phyloP scores from a whole-genome alignment of 1,140 invertebrate genomes.

The Drosophila melanica region DNA sequence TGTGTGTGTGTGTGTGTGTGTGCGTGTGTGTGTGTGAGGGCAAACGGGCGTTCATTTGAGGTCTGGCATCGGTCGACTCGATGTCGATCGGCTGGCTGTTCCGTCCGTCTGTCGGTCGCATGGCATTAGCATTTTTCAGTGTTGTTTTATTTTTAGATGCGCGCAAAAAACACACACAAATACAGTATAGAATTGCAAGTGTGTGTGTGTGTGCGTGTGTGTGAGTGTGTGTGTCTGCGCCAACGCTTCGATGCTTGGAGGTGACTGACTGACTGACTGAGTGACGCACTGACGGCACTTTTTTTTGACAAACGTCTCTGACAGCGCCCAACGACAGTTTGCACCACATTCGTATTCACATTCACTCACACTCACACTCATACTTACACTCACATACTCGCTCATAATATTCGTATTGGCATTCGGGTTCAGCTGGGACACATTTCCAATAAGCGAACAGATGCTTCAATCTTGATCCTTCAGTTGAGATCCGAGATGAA shows the following conservation, averaged over 20 bases:
- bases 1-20: constrained; percentile 11
- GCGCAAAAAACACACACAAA: constrained; percentile 65
- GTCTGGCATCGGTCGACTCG: constrained; percentile 62
- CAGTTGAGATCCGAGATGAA: too few species aligned
- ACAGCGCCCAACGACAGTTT: constrained; percentile 56
- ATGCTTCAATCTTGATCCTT: constrained; percentile 5
- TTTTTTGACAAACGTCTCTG: constrained; percentile 55
- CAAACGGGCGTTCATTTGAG: constrained; percentile 59
- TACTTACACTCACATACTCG: constrained; percentile 7
- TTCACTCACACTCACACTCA: constrained; percentile 15
- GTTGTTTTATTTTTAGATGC: constrained; percentile 71
- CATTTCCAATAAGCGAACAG: neutral
- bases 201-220: constrained; percentile 17
- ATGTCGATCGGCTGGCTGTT: constrained; percentile 62
- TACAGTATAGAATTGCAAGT: constrained; percentile 21
- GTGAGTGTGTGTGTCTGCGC: constrained; percentile 42
- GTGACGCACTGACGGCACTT: constrained; percentile 39
- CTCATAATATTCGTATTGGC: constrained; percentile 7
- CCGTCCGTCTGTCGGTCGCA: constrained; percentile 53
- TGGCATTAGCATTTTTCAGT: constrained; percentile 75
- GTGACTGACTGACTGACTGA: constrained; percentile 52
- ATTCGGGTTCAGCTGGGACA: neutral
- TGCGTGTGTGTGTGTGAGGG: constrained; percentile 46
- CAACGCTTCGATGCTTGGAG: constrained; percentile 55
- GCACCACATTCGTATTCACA: constrained; percentile 41